Evolutionary conservation across 2,113 vertebrate genomes (phyloP).

Genomic region (Lepus timidus): DNA sequence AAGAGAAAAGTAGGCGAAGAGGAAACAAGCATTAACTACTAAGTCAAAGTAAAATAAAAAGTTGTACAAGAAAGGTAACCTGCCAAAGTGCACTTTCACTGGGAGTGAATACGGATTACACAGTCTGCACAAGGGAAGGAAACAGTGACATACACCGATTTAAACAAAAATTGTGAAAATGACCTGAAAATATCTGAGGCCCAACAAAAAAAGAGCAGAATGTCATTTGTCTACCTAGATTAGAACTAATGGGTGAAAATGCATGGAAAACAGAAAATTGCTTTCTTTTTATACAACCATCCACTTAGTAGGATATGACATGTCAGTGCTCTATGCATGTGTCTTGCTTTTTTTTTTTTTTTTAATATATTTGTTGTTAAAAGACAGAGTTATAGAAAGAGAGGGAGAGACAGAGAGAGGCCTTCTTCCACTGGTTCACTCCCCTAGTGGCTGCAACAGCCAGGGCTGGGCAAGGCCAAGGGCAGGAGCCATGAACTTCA

Average conservation of each 20-base stretch:
- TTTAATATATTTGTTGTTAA: no score
- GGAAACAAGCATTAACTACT: not conserved
- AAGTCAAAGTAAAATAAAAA: constrained; percentile 16
- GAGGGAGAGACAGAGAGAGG: no score
- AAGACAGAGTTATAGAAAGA: no score
- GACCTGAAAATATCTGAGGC: not conserved
- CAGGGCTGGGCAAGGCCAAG: no score
- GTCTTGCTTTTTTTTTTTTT: no score
- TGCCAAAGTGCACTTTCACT: not conserved
- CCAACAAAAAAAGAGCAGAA: not conserved
- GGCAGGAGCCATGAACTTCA: no score
- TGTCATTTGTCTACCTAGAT: not conserved
- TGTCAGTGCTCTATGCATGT: not conserved
- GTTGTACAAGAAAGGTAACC: not conserved
- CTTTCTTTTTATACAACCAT: not conserved
- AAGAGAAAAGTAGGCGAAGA: not conserved
- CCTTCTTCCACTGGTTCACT: no score
- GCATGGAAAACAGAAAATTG: not conserved
- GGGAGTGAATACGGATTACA: not conserved
- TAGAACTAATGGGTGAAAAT: not conserved
- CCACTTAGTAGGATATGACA: not conserved
- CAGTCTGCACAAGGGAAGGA: not conserved
- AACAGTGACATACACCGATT: not conserved
- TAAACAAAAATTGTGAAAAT: not conserved
- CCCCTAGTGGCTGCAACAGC: no score